phyloP scores from a whole-genome alignment of 2,797 vertebrate species.

The Sebastes goodei region DNA sequence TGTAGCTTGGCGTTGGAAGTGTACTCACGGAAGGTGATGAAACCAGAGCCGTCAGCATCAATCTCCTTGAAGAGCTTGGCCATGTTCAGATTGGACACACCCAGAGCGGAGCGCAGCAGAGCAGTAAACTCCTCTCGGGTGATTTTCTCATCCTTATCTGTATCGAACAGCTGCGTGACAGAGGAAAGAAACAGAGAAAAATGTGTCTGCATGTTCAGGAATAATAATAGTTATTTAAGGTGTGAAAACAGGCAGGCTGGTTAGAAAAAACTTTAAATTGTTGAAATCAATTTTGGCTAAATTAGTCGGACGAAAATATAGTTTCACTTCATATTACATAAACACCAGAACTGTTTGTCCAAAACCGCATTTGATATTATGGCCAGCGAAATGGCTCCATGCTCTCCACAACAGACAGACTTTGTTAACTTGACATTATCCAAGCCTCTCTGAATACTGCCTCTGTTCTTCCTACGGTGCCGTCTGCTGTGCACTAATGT shows the following conservation, averaged over 20 bases:
- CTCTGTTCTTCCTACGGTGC: slow-evolving; percentile 40
- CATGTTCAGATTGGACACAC: slow-evolving; percentile 90
- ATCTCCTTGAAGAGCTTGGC: slow-evolving; percentile 92
- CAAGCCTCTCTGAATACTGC: slow-evolving; percentile 38
- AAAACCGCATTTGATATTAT: slow-evolving; percentile 42
- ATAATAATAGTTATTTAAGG: not conserved
- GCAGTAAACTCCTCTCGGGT: slow-evolving; percentile 88
- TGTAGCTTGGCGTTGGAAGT: not conserved
- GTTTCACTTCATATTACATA: not conserved
- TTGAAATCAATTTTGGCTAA: not conserved
- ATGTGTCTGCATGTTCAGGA: not conserved
- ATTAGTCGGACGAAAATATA: not conserved
- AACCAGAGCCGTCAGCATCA: slow-evolving; percentile 86
- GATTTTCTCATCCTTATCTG: slow-evolving; percentile 91
- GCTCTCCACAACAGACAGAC: slow-evolving; percentile 49
- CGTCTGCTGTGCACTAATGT: slow-evolving; percentile 15
- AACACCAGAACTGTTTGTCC: slow-evolving; percentile 12
- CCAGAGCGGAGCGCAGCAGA: slow-evolving; percentile 90
- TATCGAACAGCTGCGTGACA: slow-evolving; percentile 89
- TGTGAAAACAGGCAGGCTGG: not conserved
- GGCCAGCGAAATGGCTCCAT: slow-evolving; percentile 30
- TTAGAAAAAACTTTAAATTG: not conserved
- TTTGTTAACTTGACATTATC: slow-evolving; percentile 67
- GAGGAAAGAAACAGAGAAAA: not conserved
- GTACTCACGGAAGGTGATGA: slow-evolving; percentile 91